These are phyloP conservation scores for Alethe castanea DNA, from an alignment of 2,113 vertebrate genomes.

Conservation along the genomic window DNA sequence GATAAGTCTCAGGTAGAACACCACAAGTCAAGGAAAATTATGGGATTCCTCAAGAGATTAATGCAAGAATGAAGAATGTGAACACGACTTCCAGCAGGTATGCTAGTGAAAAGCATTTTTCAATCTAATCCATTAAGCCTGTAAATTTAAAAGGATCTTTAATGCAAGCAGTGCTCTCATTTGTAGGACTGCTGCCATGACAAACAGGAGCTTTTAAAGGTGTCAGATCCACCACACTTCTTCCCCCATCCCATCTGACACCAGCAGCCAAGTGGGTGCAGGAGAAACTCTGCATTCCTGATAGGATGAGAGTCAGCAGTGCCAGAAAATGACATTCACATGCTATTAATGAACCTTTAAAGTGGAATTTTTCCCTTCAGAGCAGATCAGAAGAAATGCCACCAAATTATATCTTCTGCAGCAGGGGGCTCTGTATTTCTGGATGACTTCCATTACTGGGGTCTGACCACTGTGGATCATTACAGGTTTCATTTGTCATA, in stretches of 20 bases:
- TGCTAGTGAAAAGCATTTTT: background rate
- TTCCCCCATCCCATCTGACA: background rate
- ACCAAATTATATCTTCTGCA: background rate
- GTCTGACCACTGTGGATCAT: conserved; percentile 1
- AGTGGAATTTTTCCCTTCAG: background rate
- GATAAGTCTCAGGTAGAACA: background rate
- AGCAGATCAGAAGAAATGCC: background rate
- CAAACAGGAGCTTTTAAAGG: background rate
- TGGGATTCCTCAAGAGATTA: background rate
- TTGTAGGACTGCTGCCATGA: rapidly evolving
- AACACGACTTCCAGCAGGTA: rapidly evolving
- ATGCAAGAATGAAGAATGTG: background rate
- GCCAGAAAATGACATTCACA: background rate
- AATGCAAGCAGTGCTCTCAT: background rate
- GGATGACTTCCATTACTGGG: background rate
- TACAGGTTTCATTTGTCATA: conserved; percentile 40
- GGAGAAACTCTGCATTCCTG: background rate
- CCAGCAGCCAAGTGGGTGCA: background rate
- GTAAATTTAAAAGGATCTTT: background rate
- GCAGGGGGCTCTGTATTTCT: background rate
- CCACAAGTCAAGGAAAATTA: background rate
- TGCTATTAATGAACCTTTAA: background rate
- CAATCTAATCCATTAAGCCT: background rate
- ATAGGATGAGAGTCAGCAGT: background rate
- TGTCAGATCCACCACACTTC: rapidly evolving